These are phyloP conservation scores for Stichodactyla helianthus DNA, from an alignment of 64 coral and sea anemone genomes.

Conservation along the genomic window DNA sequence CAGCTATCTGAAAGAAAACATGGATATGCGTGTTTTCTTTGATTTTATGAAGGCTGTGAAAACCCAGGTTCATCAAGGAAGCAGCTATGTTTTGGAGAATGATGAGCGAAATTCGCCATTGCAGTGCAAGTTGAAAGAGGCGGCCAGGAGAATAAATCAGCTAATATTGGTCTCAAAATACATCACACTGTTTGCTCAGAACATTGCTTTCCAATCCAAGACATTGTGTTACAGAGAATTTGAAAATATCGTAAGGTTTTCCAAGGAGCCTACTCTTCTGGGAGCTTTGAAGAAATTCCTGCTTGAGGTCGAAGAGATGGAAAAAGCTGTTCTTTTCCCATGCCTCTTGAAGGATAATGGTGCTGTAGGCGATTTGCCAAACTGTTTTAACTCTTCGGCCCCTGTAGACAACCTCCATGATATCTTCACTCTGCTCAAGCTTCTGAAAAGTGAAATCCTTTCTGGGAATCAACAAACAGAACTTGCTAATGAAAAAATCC, in stretches of 20 bases:
- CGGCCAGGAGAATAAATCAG: constrained; percentile 4
- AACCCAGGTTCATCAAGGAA: background rate
- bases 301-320: constrained; percentile 9
- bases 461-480: background rate
- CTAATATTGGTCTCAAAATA: constrained; percentile 8
- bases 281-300: constrained; percentile 8
- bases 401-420: constrained; percentile 1
- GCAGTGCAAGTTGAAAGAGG: constrained; percentile 15
- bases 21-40: constrained; percentile 19
- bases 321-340: constrained; percentile 29
- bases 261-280: background rate
- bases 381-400: background rate
- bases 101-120: constrained; percentile 20
- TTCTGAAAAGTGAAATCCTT: constrained; percentile 19
- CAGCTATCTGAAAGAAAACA: background rate
- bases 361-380: constrained; percentile 14
- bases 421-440: constrained; percentile 8
- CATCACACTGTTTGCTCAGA: constrained; percentile 10
- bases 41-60: constrained; percentile 19
- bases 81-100: background rate
- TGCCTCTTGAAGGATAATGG: constrained; percentile 24
- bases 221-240: constrained; percentile 13
- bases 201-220: constrained; percentile 10
- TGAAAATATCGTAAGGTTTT: constrained; percentile 3
- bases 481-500: background rate